Conservation (phyloP, 2,113 vertebrate species). For the Neolamprologus variostigma region DNA sequence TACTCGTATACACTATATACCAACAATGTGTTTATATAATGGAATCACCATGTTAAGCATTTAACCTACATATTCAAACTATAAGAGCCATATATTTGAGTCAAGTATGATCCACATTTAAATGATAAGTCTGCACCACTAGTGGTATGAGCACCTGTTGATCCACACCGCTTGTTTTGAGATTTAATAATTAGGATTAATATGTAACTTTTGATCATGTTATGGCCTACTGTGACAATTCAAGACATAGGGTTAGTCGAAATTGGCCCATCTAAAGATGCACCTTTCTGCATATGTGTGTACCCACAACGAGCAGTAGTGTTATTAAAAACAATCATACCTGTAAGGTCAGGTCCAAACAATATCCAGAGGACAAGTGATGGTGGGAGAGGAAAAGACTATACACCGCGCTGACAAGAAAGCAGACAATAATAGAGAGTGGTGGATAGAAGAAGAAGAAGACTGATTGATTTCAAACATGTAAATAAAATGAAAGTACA, state of each 20-base stretch:
- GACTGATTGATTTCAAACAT: not conserved
- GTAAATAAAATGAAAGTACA: not conserved
- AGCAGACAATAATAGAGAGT: not conserved
- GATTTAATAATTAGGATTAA: not conserved
- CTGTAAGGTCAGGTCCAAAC: not conserved
- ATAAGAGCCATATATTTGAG: not conserved
- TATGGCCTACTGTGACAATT: fast-evolving
- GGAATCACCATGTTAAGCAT: not conserved
- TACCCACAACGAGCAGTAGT: not conserved
- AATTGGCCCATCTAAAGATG: not conserved
- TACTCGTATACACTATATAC: not conserved
- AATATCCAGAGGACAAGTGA: not conserved
- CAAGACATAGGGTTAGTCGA: not conserved
- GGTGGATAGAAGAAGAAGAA: not conserved
- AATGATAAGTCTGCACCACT: not conserved
- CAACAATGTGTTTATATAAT: not conserved
- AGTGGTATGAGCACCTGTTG: not conserved
- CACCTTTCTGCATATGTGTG: not conserved
- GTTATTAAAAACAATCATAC: not conserved
- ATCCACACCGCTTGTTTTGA: not conserved
- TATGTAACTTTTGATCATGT: not conserved
- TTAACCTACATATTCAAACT: not conserved
- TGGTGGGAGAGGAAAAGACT: not conserved
- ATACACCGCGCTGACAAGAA: fast-evolving
- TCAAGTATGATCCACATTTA: not conserved